Base-by-base conservation (phyloP, 1,140 invertebrate species). In the Brachionus plicatilis region DNA sequence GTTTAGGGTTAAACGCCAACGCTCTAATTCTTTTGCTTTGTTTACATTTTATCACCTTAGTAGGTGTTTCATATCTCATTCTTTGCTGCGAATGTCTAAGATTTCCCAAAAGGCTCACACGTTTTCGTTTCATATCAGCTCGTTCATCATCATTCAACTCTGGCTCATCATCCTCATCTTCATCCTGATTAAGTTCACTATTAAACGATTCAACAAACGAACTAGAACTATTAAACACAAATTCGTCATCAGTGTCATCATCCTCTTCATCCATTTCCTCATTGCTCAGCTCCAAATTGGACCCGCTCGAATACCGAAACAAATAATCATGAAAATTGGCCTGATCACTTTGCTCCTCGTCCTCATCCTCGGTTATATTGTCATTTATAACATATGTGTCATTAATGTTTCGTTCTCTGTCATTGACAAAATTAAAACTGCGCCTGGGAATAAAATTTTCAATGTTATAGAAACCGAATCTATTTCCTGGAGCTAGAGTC, bases 11-110 rank as follows among this genome's bases (percentile, higher is more conserved):
- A 87, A 95, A 96, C 29, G 94, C 93, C 20, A 98, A 89, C 27
- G 95, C 95, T 85, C 96, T 92, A 12, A 97, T 93, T 91, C 94
- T 96, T 89, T 88, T 92, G 6, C 90, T 90, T 87, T 90, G 91
- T 88, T 89, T 88, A 88, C 95, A 96, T 86, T 93, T 93, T 88
- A 94, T 94, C 0, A 94, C 90, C 24, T 91, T 91, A 11, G 94
- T 88, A 14, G 95, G 94, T 84, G 92, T 91, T 65, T 95, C 91
- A 70, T 91, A 89, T 76, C 27, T 76, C 8, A 76, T 27, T 14
- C 45, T 29, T 27, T 76, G 72, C 27, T 76, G 43, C 27, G 41
- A 76, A 76, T 50, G 43, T 29, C 50, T 76, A 0, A 24, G 50
- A 33, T 76, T 76, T 84, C 14, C 45, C 37, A 76, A 76, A 37